phyloP scores from a whole-genome alignment of 1,140 invertebrate genomes.

The Odontomachus brunneus region DNA sequence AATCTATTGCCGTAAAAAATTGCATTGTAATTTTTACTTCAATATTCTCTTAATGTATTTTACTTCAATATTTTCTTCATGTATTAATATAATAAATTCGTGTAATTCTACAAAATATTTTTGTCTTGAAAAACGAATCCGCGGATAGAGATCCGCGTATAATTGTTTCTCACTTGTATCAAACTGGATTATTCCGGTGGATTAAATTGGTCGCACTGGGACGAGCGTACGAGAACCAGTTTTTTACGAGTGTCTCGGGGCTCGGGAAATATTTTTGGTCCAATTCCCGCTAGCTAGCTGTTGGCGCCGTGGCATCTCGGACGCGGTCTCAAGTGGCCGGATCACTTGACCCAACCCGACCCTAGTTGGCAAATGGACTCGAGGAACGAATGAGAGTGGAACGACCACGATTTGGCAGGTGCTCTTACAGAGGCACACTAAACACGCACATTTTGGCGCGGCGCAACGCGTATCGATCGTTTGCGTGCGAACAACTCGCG shows the following conservation, averaged over 20 bases:
- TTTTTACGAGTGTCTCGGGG: constrained; percentile 62
- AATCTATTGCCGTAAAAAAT: too few relatives aligned
- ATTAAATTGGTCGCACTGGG: constrained; percentile 45
- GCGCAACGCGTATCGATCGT: constrained; percentile 53
- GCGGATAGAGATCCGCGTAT: not conserved
- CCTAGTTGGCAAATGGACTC: constrained; percentile 41
- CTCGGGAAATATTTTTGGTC: constrained; percentile 67
- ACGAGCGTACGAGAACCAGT: constrained; percentile 18
- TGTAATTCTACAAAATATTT: not conserved
- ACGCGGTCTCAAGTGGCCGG: constrained; percentile 72
- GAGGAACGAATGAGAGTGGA: constrained; percentile 53
- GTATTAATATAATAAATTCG: not conserved
- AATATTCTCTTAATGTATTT: too few relatives aligned
- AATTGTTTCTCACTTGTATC: constrained; percentile 27
- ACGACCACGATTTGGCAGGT: constrained; percentile 65
- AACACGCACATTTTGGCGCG: constrained; percentile 52
- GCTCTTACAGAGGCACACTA: constrained; percentile 30
- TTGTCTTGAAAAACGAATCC: not conserved
- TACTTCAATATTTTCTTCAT: too few relatives aligned
- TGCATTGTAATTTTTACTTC: too few relatives aligned
- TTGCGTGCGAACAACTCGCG: constrained; percentile 57
- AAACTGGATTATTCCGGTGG: constrained; percentile 30
- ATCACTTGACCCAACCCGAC: constrained; percentile 75
- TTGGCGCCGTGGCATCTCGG: constrained; percentile 64
- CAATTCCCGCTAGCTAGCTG: constrained; percentile 46